Conservation (phyloP, 2,888 invertebrate genomes). For the Sycophila texana region DNA sequence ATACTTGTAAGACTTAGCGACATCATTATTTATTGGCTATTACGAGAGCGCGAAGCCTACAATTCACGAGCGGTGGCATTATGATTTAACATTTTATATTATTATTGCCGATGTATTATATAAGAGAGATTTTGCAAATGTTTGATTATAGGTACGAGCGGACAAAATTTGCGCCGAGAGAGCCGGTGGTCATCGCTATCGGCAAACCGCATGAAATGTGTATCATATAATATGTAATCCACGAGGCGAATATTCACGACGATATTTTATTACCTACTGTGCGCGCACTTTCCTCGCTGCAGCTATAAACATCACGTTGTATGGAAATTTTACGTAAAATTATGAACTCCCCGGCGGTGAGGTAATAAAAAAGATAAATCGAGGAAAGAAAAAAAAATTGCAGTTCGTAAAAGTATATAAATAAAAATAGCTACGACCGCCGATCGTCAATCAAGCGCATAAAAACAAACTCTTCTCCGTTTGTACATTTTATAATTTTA, state of each 20-base stretch:
- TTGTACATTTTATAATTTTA: no score
- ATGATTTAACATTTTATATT: slow-evolving; percentile 40
- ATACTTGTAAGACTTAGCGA: no score
- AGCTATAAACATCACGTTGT: slow-evolving; percentile 5
- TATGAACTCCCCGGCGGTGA: neutral
- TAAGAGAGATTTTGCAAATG: slow-evolving; percentile 36
- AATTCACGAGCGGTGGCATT: slow-evolving; percentile 17
- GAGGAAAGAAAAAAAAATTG: no score
- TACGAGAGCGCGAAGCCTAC: slow-evolving; percentile 22
- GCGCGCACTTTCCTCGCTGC: neutral
- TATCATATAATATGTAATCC: slow-evolving; percentile 29
- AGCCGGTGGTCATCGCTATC: slow-evolving; percentile 8
- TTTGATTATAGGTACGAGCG: neutral
- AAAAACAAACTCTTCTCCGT: no score
- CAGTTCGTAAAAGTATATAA: no score
- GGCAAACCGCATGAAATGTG: slow-evolving; percentile 36
- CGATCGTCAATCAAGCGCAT: no score
- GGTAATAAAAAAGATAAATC: no score
- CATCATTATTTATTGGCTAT: slow-evolving; percentile 25
- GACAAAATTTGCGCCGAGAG: neutral
- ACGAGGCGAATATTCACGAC: slow-evolving; percentile 7
- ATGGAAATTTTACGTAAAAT: slow-evolving; percentile 5
- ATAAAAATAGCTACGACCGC: no score
- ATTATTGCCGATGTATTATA: slow-evolving; percentile 24
- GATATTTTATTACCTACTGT: slow-evolving; percentile 10